Evolutionary conservation across 1,140 invertebrate genomes (phyloP).

Genomic region (Drosophila pachea): DNA sequence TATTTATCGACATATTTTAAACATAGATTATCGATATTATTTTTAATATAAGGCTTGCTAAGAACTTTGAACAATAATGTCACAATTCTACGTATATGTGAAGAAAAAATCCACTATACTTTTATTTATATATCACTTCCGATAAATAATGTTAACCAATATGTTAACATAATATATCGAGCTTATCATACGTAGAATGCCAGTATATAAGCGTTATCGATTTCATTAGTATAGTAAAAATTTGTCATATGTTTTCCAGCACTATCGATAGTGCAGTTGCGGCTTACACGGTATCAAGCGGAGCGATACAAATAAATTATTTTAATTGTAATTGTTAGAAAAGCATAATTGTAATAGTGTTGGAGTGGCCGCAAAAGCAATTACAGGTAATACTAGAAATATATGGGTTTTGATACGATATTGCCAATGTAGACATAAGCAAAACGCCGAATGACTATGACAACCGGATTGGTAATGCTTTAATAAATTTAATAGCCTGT

Average conservation of each 20-base stretch:
- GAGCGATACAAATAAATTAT: slow-evolving; percentile 42
- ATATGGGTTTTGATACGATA: neutral
- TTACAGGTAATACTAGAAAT: slow-evolving; percentile 11
- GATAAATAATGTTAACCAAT: no score
- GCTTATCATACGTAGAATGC: no score
- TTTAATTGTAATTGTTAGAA: slow-evolving; percentile 3
- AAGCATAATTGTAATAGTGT: slow-evolving; percentile 37
- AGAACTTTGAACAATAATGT: no score
- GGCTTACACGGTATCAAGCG: slow-evolving; percentile 27
- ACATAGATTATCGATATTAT: no score
- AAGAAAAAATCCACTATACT: no score
- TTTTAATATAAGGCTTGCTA: no score
- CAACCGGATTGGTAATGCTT: slow-evolving; percentile 16
- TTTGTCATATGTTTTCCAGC: neutral
- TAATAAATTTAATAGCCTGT: slow-evolving; percentile 1
- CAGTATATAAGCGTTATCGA: no score
- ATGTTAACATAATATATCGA: no score
- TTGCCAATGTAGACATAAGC: neutral
- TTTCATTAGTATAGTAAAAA: no score
- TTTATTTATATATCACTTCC: no score
- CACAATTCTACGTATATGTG: no score
- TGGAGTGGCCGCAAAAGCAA: slow-evolving; percentile 19
- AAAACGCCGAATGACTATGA: neutral
- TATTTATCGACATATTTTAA: slow-evolving; percentile 12
- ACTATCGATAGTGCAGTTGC: slow-evolving; percentile 25